phyloP scores from a whole-genome alignment of 2,797 vertebrate genomes.

The Erpetoichthys calabaricus region DNA sequence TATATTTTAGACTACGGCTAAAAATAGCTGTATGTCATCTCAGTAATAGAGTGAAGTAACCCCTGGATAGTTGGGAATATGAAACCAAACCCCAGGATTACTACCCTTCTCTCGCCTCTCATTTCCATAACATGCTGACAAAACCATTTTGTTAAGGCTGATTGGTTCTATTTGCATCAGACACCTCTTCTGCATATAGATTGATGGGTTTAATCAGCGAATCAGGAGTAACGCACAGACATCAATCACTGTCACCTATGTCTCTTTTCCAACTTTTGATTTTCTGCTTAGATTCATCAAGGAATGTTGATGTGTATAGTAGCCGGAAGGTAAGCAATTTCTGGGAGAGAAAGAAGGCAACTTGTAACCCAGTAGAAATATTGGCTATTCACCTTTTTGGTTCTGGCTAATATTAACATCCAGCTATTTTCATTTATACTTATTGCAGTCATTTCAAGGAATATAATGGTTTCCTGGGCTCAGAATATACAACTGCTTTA shows the following conservation, averaged over 20 bases:
- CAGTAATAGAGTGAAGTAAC: slow-evolving; percentile 50
- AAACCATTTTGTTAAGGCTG: slow-evolving; percentile 77
- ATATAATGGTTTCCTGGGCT: no score
- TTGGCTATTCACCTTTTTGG: not conserved
- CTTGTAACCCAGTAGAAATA: slow-evolving; percentile 21
- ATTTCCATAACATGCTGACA: slow-evolving; percentile 75
- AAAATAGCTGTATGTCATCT: slow-evolving; percentile 36
- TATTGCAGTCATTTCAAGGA: no score
- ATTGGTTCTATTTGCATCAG: slow-evolving; percentile 84
- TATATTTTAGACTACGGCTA: no score
- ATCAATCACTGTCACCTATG: slow-evolving; percentile 81
- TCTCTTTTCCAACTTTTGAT: slow-evolving; percentile 64
- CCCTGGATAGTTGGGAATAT: slow-evolving; percentile 24
- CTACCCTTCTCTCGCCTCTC: slow-evolving; percentile 37
- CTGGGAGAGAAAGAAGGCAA: slow-evolving; percentile 12
- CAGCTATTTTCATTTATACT: slow-evolving; percentile 16
- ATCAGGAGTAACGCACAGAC: slow-evolving; percentile 82
- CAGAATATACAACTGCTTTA: no score
- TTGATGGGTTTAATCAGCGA: slow-evolving; percentile 98
- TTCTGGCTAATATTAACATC: slow-evolving; percentile 8
- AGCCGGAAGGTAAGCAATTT: slow-evolving; percentile 25
- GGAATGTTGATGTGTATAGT: slow-evolving; percentile 18
- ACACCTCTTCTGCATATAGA: slow-evolving; percentile 95
- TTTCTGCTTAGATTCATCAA: slow-evolving; percentile 51
- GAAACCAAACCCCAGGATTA: slow-evolving; percentile 19